These are phyloP conservation scores for Pemphigus obesinymphae DNA, from an alignment of 1,140 invertebrate species.

Conservation along the genomic window DNA sequence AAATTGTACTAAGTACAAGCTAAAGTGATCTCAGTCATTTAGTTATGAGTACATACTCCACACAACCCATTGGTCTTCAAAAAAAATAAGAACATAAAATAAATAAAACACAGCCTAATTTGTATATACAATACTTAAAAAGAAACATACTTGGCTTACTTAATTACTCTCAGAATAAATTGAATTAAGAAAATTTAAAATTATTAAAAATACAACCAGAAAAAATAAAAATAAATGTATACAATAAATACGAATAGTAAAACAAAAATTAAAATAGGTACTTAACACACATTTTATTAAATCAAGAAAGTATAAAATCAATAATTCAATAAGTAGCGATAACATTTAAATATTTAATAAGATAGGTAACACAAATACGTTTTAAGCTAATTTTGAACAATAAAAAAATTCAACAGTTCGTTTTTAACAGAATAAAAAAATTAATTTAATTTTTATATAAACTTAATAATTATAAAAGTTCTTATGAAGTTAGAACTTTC, in stretches of 20 bases:
- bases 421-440: background rate
- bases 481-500: background rate
- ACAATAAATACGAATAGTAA: background rate
- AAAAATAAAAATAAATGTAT: background rate
- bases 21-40: background rate
- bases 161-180: background rate
- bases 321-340: constrained; percentile 1
- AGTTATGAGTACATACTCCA: background rate
- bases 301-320: background rate
- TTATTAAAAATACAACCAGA: background rate
- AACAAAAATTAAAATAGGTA: background rate
- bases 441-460: background rate
- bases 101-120: constrained; percentile 26
- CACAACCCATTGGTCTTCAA: constrained; percentile 1
- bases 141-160: background rate
- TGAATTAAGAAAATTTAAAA: background rate
- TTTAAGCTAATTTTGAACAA: background rate
- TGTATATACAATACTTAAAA: background rate
- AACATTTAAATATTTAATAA: background rate
- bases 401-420: background rate
- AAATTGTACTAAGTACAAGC: background rate
- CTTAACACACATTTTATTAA: background rate
- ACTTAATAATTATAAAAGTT: background rate
- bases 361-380: background rate
- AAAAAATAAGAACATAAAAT: constrained; percentile 1